A percentile compares a stretch with the other conserved stretches of the same genome.
Evolutionary conservation across 2,888 invertebrate species (phyloP).

Genomic region (Dexiosoma caninum): DNA sequence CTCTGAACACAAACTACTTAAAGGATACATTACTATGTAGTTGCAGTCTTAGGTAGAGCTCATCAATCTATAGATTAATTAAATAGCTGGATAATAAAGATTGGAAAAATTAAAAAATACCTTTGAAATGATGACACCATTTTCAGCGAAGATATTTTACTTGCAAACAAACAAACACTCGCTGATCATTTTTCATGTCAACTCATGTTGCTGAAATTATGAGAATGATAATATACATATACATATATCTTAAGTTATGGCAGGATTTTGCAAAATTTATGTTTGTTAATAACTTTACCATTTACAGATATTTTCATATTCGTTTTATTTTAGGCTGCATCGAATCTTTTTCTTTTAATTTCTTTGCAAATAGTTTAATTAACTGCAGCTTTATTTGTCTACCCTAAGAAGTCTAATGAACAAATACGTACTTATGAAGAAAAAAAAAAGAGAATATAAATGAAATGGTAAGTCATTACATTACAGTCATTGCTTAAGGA

Average conservation of each 20-base stretch:
- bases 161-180: neutral
- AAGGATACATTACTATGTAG: neutral
- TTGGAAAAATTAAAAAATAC: conserved; percentile 43
- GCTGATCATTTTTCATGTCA: conserved; percentile 21
- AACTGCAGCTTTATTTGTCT: neutral
- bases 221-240: no score
- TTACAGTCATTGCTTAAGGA: neutral
- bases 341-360: neutral
- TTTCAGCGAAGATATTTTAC: conserved; percentile 8
- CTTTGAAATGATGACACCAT: conserved; percentile 33
- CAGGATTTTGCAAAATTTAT: neutral
- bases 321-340: neutral
- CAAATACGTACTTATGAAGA: neutral
- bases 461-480: neutral
- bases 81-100: conserved; percentile 45
- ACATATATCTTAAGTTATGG: neutral
- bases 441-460: neutral
- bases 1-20: neutral
- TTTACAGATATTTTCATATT: neutral
- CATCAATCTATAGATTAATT: conserved; percentile 36
- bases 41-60: neutral
- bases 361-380: neutral
- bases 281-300: conserved; percentile 9
- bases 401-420: neutral
- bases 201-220: conserved; percentile 6